Evolutionary conservation across 1,140 invertebrate species (phyloP), one percentile per base, ranked within the genome.

Genomic region (Diorhabda carinulata): DNA sequence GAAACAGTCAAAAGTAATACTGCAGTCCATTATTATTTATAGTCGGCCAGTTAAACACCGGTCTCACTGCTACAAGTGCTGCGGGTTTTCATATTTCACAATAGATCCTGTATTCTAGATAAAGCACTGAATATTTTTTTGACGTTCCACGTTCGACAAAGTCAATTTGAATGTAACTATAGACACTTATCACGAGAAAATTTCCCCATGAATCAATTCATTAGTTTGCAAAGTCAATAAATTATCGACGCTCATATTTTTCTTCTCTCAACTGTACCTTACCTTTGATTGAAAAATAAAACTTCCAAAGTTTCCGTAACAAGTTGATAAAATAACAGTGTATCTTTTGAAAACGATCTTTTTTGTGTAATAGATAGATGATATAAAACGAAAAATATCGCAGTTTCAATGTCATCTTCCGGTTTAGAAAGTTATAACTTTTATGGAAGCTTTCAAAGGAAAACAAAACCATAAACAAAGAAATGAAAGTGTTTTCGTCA

Each of bases 1-100:
- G 66, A 67, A 67, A 67, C 66, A 44, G 41, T 42, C 10, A 56
- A 67, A 61, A 67, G 45, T 67, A 59, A 67, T 67, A 67, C 66
- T 56, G 66, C 66, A 67, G 42, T 67, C 58, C 57, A n/a, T 6
- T 25, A 44, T 60, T 67, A 66, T 66, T 66, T 43, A 57, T 66
- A 43, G 44, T 43, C 25, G 41, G 40, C 59, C 41, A 43, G 41
- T 7, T 41, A 61, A 61, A 52, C n/a, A 52, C 25, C 25, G 25
- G 25, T 25, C 25, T 25, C 25, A 25, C 25, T 25, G 25, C 25
- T 25, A 25, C 25, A 25, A 25, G 25, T 25, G 25, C 25, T 25
- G 25, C 25, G 2, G 25, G 25, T 25, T 25, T 25, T 25, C 25
- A 57, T 57, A 57, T 57, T 57, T 25, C 25, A 57, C 1, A 25